These are phyloP conservation scores for Kobus ellipsiprymnus DNA, from an alignment of 2,113 vertebrate species.

Conservation along the genomic window DNA sequence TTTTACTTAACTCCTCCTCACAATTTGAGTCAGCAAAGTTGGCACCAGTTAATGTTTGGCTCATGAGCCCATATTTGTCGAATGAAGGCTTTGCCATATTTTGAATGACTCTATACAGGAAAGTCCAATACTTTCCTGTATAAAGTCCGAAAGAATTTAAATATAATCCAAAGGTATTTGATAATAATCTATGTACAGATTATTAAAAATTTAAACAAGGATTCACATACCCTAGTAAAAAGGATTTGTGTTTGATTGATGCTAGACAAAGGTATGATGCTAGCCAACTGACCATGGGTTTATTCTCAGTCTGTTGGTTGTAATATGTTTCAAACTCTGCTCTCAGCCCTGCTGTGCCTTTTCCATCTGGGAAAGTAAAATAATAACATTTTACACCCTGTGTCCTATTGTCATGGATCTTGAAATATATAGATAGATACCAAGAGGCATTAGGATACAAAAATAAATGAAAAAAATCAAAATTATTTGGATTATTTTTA, in stretches of 20 bases:
- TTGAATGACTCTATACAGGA: not conserved
- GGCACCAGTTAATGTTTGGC: not conserved
- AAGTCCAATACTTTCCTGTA: not conserved
- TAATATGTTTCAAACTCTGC: not conserved
- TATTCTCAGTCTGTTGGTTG: not conserved
- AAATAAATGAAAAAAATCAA: not conserved
- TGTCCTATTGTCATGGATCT: not conserved
- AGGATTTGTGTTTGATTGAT: not conserved
- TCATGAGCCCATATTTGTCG: not conserved
- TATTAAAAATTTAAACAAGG: not conserved
- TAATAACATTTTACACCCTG: not conserved
- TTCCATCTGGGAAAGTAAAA: not conserved
- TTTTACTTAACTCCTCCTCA: not conserved
- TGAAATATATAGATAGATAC: not conserved
- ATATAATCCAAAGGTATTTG: not conserved
- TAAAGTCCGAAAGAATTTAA: not conserved
- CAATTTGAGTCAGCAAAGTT: not conserved
- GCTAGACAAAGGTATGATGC: not conserved
- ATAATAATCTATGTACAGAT: not conserved
- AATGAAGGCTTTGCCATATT: not conserved
- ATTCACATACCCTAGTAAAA: not conserved
- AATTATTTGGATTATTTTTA: constrained; percentile 8
- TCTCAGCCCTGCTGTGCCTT: not conserved
- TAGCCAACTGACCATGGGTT: not conserved
- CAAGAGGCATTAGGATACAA: not conserved